Conservation (phyloP, 2,888 invertebrate genomes). For the Xestia ashworthii region DNA sequence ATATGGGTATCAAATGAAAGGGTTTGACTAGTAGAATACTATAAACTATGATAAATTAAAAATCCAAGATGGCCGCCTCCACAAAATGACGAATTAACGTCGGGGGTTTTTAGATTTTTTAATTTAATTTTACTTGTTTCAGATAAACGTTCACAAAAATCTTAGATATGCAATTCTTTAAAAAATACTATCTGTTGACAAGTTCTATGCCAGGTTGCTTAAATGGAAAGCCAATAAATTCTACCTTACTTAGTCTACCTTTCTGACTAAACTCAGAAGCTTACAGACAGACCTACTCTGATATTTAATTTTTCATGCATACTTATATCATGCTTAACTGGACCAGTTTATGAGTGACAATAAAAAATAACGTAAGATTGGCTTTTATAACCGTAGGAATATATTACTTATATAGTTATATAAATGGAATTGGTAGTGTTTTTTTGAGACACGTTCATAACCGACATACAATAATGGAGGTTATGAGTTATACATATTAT, state of each 20-base stretch:
- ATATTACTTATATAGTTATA: constrained; percentile 1
- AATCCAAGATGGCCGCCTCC: no score
- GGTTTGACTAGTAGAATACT: no score
- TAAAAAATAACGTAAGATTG: constrained; percentile 33
- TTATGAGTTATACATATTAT: constrained; percentile 25
- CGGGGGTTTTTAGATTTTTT: no score
- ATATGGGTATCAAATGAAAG: no score
- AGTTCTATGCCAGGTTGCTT: neutral
- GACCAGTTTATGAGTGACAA: constrained; percentile 42
- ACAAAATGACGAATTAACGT: no score
- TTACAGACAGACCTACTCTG: constrained; percentile 8
- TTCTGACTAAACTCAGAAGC: neutral
- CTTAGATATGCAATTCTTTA: neutral
- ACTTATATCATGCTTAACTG: constrained; percentile 17
- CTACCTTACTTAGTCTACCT: neutral
- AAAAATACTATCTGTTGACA: neutral
- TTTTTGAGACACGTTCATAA: neutral
- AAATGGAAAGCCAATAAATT: neutral
- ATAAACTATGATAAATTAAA: no score
- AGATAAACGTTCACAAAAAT: neutral
- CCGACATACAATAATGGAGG: constrained; percentile 6
- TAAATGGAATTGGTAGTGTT: neutral
- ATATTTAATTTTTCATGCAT: neutral
- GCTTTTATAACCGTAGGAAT: constrained; percentile 22
- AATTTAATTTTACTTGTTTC: no score